phyloP scores from a whole-genome alignment of 2,888 invertebrate species.

The Cartodere bifasciata region DNA sequence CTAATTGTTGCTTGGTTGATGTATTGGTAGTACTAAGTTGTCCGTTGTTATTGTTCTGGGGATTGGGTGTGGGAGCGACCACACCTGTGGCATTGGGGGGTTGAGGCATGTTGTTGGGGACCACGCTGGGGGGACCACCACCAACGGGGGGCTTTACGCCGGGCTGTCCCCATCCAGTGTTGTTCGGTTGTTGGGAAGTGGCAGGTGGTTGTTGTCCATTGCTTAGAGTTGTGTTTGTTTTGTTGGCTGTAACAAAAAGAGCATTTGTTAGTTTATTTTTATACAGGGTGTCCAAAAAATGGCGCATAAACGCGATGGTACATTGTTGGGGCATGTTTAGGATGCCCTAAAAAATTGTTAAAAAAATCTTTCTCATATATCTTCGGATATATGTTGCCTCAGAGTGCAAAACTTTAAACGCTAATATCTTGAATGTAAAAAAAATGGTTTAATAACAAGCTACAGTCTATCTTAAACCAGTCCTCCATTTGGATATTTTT shows the following conservation, averaged over 20 bases:
- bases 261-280: background rate
- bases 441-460: no score
- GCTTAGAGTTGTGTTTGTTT: constrained; percentile 34
- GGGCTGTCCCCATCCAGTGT: constrained; percentile 29
- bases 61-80: constrained; percentile 11
- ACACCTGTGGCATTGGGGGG: constrained; percentile 13
- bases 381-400: no score
- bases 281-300: no score
- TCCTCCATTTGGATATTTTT: no score
- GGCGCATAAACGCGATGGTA: no score
- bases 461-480: no score
- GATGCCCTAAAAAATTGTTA: no score
- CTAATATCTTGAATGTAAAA: no score
- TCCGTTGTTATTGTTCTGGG: constrained; percentile 29
- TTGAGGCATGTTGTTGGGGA: constrained; percentile 18
- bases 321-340: no score
- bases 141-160: constrained; percentile 22
- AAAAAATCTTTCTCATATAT: no score
- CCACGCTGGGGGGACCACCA: constrained; percentile 24
- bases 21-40: constrained; percentile 40
- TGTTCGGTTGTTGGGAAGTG: constrained; percentile 31
- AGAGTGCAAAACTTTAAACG: no score
- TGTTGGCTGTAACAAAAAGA: constrained; percentile 25
- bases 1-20: constrained; percentile 70
- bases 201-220: constrained; percentile 39